Percentiles rank a stretch among this genome's conserved stretches.
These are phyloP conservation scores for Smittia sp. DNA, from an alignment of 2,888 invertebrate species.

Conservation along the genomic window DNA sequence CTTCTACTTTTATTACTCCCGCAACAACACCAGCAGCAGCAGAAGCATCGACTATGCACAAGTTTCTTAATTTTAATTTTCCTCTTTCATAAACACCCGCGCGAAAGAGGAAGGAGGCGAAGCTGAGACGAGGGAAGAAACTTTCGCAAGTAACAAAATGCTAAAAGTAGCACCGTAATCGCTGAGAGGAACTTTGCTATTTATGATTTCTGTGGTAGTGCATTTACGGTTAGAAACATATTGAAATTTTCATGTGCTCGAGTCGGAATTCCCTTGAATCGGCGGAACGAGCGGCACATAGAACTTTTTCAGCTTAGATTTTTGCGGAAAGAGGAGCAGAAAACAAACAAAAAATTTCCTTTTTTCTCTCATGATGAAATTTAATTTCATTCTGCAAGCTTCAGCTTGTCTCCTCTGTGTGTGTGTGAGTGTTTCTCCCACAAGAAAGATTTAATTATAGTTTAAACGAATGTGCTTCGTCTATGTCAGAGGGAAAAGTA, in stretches of 20 bases:
- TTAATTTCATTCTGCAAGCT: conserved; percentile 4
- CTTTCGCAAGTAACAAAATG: conserved; percentile 32
- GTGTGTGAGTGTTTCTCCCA: background rate
- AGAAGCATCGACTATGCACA: background rate
- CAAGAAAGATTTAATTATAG: conserved; percentile 31
- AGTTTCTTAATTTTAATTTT: conserved; percentile 35
- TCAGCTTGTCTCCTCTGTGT: background rate
- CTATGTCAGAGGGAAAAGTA: background rate
- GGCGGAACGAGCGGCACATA: background rate
- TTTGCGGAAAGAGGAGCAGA: background rate
- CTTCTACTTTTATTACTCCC: background rate
- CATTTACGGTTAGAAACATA: conserved; percentile 41
- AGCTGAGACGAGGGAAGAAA: background rate
- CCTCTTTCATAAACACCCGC: conserved; percentile 11
- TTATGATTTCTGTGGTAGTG: conserved; percentile 33
- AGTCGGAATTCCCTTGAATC: conserved; percentile 4
- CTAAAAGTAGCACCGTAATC: conserved; percentile 24
- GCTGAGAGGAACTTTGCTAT: conserved; percentile 37
- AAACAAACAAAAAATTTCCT: conserved; percentile 8
- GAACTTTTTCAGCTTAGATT: conserved; percentile 16
- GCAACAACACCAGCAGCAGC: background rate
- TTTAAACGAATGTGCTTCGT: conserved; percentile 25
- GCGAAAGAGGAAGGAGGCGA: background rate
- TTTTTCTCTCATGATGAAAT: conserved; percentile 7
- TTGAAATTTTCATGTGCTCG: conserved; percentile 40